Evolutionary conservation across 2,888 invertebrate species (phyloP), one percentile per base, ranked within the genome.

Genomic region (Coelopa pilipes): DNA sequence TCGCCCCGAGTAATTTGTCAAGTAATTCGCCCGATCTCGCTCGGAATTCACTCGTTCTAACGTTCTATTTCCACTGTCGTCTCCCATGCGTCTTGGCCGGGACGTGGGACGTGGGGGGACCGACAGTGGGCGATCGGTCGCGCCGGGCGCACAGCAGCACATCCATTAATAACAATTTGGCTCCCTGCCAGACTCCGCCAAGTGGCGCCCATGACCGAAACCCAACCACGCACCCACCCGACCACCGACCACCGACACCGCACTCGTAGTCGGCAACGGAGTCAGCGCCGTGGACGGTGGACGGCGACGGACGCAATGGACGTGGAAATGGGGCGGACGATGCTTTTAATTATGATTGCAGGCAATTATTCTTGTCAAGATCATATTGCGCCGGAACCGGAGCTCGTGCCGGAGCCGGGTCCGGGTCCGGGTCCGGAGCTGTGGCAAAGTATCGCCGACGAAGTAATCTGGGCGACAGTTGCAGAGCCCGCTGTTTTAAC

Each of bases 311-410:
- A n/a, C n/a, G 50, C 68, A 68, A 17, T 19, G 7, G 34, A 34
- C n/a, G 17, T 12, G 24, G 13, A 24, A 21, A 67, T 13, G 21
- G 53, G 17, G 19, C 57, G 57, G 57, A 59, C 67, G 17, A 24
- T 65, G 55, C 47, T 84, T 83, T 84, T 83, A 83, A 83, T 83
- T 83, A 83, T 83, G 84, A 84, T 82, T 83, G 82, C 83, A 83
- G 80, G 82, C 84, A 83, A 83, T 83, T 83, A 83, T 83, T 83
- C 83, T 84, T 84, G 83, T 84, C 83, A 82, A 83, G 83, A 84
- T 84, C 84, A 84, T 83, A 84, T 81, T 81, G 79, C 80, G 79
- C 67, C 49, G 50, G 69, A 69, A 72, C 75, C n/a, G n/a, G n/a
- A n/a, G n/a, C n/a, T n/a, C 76, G 47, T 55, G 62, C 53, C 45